phyloP scores from a whole-genome alignment of 2,113 vertebrate species.

The Labrus mixtus region DNA sequence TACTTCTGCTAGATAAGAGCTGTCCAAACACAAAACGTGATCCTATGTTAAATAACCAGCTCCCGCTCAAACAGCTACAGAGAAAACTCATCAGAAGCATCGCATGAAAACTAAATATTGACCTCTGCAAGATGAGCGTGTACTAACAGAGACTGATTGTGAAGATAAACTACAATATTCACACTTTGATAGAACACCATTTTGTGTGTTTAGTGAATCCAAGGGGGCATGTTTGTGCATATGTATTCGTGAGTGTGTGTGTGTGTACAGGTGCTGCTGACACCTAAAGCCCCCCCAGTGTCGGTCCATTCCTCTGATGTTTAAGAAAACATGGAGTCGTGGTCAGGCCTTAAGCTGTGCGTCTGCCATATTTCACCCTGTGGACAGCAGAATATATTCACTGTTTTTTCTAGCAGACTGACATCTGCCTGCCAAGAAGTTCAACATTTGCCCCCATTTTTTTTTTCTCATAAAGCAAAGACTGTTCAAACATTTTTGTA shows the following conservation, averaged over 20 bases:
- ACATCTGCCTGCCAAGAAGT: constrained; percentile 36
- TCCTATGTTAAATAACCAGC: constrained; percentile 12
- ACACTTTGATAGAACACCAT: background rate
- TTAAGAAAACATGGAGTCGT: constrained; percentile 48
- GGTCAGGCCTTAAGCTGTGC: constrained; percentile 11
- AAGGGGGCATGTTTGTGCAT: background rate
- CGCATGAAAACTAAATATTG: background rate
- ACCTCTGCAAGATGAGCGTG: background rate
- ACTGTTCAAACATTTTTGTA: constrained; percentile 38
- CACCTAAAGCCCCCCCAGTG: background rate
- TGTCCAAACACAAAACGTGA: constrained; percentile 15
- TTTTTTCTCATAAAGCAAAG: constrained; percentile 18
- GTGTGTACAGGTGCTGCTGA: constrained; percentile 29
- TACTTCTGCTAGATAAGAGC: background rate
- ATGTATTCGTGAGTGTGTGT: background rate
- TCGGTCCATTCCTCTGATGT: constrained; percentile 30
- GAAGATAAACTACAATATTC: background rate
- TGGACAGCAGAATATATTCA: constrained; percentile 34
- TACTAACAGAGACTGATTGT: background rate
- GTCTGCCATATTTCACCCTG: constrained; percentile 26
- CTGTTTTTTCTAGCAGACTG: constrained; percentile 44
- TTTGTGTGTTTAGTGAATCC: background rate
- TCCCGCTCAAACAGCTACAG: background rate
- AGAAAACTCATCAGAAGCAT: background rate
- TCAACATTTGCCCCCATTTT: constrained; percentile 11